Base-by-base conservation (phyloP, 2,113 vertebrate genomes). In the Mobula hypostoma region DNA sequence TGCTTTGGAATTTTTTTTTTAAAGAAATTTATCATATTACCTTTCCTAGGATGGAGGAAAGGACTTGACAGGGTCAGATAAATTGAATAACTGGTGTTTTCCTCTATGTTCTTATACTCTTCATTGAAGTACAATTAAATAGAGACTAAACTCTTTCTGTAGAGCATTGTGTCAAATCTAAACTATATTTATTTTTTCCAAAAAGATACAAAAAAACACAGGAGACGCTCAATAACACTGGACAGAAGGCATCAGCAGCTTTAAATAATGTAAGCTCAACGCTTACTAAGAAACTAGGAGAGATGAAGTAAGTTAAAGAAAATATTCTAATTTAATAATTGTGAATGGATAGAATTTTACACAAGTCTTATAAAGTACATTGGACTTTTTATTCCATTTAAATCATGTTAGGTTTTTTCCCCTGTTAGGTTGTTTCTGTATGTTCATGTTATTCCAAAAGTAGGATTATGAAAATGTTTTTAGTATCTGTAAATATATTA, bases 171-270 rank as follows among this genome's bases (percentile, higher is more conserved):
- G 58, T 40, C 68, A 93, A 56, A 24, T 48, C 27, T 94, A n/a
- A 68, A 68, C 68, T 94, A 11, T 82, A 15, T 94, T 93, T 94
- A 95, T 0, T 79, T 32, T 95, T 29, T 94, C 95, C 94, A 5
- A 92, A 9, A 94, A 99, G 99, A 94, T 99, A 98, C 95, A 99
- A 98, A 97, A 99, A 98, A 96, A 99, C 99, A 3, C 98, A 99
- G 0, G 99, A 99, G 95, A 99, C 98, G 0, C 95, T 99, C 94
- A 98, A 96, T 95, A 98, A 99, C 0, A 99, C 99, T 0, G 98
- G 99, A 94, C 98, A 98, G 95, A 99, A 97, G 95, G 99, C 99
- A 48, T 97, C 98, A 0, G 97, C 97, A 14, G 98, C 98, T n/a
- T 98, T 99, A 96, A 99, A 95, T 96, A 99, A 97, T 0, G 97